phyloP scores from a whole-genome alignment of 2,888 invertebrate genomes.

The Nomada hirtipes region DNA sequence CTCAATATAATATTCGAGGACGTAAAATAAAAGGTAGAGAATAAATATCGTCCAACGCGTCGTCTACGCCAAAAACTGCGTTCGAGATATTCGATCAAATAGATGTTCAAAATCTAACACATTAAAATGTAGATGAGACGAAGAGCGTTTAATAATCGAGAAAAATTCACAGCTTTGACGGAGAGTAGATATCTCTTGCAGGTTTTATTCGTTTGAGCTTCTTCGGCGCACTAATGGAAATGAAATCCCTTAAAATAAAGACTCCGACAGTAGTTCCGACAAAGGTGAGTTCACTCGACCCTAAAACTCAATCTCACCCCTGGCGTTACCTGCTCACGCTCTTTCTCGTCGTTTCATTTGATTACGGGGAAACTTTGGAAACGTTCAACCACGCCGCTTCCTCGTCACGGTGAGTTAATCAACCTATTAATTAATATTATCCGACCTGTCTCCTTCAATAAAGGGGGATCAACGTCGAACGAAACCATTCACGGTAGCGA shows the following conservation, averaged over 20 bases:
- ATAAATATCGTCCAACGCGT: neutral
- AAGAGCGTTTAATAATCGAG: slow-evolving; percentile 12
- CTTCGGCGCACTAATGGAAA: slow-evolving; percentile 77
- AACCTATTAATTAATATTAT: slow-evolving; percentile 68
- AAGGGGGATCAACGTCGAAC: slow-evolving; percentile 24
- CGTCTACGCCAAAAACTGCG: neutral
- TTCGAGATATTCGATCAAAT: neutral
- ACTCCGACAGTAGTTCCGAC: slow-evolving; percentile 56
- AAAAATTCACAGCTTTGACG: slow-evolving; percentile 42
- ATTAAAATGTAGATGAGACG: neutral
- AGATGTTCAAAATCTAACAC: neutral
- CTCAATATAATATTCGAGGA: neutral
- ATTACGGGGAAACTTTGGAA: slow-evolving; percentile 71
- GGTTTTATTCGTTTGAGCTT: slow-evolving; percentile 66
- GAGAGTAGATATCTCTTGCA: slow-evolving; percentile 35
- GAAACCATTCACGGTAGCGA: neutral
- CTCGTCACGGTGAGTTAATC: slow-evolving; percentile 60
- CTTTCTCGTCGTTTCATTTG: slow-evolving; percentile 71
- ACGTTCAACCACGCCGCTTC: slow-evolving; percentile 27
- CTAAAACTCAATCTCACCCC: slow-evolving; percentile 72
- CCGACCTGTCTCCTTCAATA: slow-evolving; percentile 25
- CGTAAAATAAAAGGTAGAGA: neutral
- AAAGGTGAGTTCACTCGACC: slow-evolving; percentile 69
- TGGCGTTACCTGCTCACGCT: slow-evolving; percentile 66
- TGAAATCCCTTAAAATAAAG: slow-evolving; percentile 78